Evolutionary conservation across 2,113 vertebrate genomes (phyloP), one percentile per base, ranked within the genome.

Genomic region (Oreochromis spilurus): DNA sequence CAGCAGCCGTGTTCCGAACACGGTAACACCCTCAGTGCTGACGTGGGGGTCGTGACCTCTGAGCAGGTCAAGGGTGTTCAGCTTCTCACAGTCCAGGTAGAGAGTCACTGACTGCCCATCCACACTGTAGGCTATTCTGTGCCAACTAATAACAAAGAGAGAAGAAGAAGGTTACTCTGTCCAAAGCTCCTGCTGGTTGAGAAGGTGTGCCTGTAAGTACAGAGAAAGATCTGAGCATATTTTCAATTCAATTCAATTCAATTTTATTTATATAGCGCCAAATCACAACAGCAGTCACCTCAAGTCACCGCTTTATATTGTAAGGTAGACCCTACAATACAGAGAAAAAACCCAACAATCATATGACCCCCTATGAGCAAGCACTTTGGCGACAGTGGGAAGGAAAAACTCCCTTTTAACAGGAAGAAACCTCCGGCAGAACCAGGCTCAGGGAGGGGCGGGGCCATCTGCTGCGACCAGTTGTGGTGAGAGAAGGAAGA

Each of bases 1-100:
- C 93, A 99, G 92, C 16, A 99, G 98, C 48, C 98, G 96, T 0
- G 98, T 99, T 36, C 99, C 99, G 4, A 99, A 99, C 3, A 99
- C 98, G 0, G 98, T 96, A 36, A 99, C 99, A 7, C 99, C 99
- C 0, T 98, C 98, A 4, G 97, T 97, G 2, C 98, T 99, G 57
- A 99, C 89, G 8, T 96, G 93, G 55, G 99, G 97, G 38, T 97
- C 96, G 1, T 95, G 95, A 3, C 97, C 98, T 78, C 99, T 94
- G 84, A 95, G 97, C 16, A 99, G 95, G 70, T 96, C 95, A 65
- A 97, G 97, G 6, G 97, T 98, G 50, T 95, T 93, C 85, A 97
- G 96, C 96, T 97, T 98, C 72, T 96, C 96, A 86, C 99, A 99
- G 95, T 99, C 99, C 87, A 99, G 91, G 88, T 97, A 95, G 83